Base-by-base conservation (phyloP, 2,888 invertebrate genomes). In the Brachynemurus nebulosus region DNA sequence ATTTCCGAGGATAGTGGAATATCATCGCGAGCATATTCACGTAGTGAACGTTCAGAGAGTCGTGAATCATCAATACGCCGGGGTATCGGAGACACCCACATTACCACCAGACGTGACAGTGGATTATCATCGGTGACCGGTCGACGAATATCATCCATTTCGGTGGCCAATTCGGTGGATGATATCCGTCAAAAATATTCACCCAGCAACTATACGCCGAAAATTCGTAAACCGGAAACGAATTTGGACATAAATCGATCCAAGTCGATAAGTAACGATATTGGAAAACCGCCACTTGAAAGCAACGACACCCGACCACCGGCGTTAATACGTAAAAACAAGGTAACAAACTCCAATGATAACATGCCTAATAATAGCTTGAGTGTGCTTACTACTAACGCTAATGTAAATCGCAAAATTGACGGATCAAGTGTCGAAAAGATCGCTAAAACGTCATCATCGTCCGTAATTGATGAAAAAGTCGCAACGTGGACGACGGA, bases 131-230 rank as follows among this genome's bases (percentile, higher is more conserved):
- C 16, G 33, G 41, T 42, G 19, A 41, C 48, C 19, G 45, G 45
- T 16, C 17, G 46, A 40, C 16, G 42, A 37, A 16, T 53, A 18
- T 52, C 54, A 2, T 53, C 59, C 1, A 46, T 59, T 9, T 58
- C 55, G 47, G 58, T 64, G 14, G 55, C 60, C 17, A 64, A 65
- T 25, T 63, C 65, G 2, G 62, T 67, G 1, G 76, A 80, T 23
- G 82, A 84, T 50, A 63, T 83, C 49, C 76, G 79, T 58, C 78
- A 77, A 56, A 83, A 80, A 62, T 85, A 85, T 58, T 83, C 83
- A 30, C 80, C 83, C 40, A 71, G 78, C 33, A 76, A 79, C 59
- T 84, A 85, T 62, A 74, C 79, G 57, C 82, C 84, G 48, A 59
- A 63, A 37, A 57, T 61, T 45, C 53, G 66, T 42, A 59, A 61